Evolutionary conservation across 1,140 invertebrate species (phyloP).

Genomic region (Chionoecetes opilio): DNA sequence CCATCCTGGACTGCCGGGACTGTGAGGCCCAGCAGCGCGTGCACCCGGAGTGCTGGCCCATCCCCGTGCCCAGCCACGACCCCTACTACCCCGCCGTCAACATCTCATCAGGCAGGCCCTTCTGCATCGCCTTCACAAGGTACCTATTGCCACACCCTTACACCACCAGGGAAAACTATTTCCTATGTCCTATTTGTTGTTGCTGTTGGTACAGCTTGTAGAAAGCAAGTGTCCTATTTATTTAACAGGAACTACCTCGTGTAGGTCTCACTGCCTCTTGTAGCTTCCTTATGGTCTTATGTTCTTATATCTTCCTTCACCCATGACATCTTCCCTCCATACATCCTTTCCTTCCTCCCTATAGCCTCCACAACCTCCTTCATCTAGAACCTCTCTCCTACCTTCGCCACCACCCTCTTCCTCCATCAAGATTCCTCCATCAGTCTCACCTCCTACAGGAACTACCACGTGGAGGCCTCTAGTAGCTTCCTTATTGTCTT

Average conservation of each 20-base stretch:
- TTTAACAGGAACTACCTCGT: too few species aligned
- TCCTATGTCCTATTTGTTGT: too few species aligned
- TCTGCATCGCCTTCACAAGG: slow-evolving; percentile 97
- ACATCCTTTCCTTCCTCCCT: background rate
- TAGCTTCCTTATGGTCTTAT: too few species aligned
- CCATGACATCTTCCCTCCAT: too few species aligned
- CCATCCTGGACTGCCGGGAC: slow-evolving; percentile 91
- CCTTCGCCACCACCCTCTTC: background rate
- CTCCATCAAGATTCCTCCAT: background rate
- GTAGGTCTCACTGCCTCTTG: too few species aligned
- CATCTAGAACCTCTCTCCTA: background rate
- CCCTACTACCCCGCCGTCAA: slow-evolving; percentile 94
- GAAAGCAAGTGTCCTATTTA: too few species aligned
- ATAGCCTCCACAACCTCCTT: background rate
- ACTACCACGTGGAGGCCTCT: too few species aligned
- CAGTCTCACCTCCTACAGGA: too few species aligned
- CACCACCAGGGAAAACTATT: too few species aligned
- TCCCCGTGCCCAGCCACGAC: slow-evolving; percentile 92
- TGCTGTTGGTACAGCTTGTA: too few species aligned
- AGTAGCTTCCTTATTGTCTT: too few species aligned
- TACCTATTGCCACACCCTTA: slow-evolving; percentile 84
- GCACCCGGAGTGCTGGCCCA: slow-evolving; percentile 95
- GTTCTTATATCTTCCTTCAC: too few species aligned
- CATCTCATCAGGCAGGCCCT: slow-evolving; percentile 90
- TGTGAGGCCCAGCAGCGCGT: slow-evolving; percentile 92